Base-by-base conservation (phyloP, 2,797 vertebrate genomes). In the Cyprinodon diabolis region DNA sequence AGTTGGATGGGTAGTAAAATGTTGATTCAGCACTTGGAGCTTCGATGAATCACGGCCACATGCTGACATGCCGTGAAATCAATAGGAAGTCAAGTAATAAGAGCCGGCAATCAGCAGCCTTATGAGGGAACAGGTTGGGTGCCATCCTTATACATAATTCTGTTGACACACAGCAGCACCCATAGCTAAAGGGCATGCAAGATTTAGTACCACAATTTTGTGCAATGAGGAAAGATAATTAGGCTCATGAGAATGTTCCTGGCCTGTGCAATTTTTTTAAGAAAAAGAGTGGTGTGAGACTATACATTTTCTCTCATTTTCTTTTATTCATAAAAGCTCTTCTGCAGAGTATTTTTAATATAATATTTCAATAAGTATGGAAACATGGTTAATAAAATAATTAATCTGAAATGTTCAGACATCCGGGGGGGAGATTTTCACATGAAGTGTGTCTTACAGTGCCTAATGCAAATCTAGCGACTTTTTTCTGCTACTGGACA, bases 61-160 rank as follows among this genome's bases (percentile, higher is more conserved):
- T 21, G 37, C 78, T 66, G 85, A 83, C 70, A 80, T 54, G 72
- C 77, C 87, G 76, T 78, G 80, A 90, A 93, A 93, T 94, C 93
- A 89, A 93, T 93, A 90, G 56, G 71, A 80, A 82, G 80, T 80
- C 76, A n/a, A 77, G 74, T 87, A 88, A 88, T 91, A 83, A 88
- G 77, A 86, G 78, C 37, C 63, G 49, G 86, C 85, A 85, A 86
- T 91, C 84, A 81, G 72, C 78, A 35, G 76, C 49, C 52, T 78
- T 71, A 79, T 76, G 73, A 88, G 67, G 43, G 76, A 85, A 76
- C 76, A 72, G 74, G 81, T 63, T 47, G 55, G 81, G 62, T 54
- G 80, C 66, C 71, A 25, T 84, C 68, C 60, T 81, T 55, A 68
- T 84, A 76, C 74, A 88, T 89, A 84, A 86, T 75, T 73, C 71